phyloP scores from a whole-genome alignment of 1,140 invertebrate species.

The Meteorus sp. region DNA sequence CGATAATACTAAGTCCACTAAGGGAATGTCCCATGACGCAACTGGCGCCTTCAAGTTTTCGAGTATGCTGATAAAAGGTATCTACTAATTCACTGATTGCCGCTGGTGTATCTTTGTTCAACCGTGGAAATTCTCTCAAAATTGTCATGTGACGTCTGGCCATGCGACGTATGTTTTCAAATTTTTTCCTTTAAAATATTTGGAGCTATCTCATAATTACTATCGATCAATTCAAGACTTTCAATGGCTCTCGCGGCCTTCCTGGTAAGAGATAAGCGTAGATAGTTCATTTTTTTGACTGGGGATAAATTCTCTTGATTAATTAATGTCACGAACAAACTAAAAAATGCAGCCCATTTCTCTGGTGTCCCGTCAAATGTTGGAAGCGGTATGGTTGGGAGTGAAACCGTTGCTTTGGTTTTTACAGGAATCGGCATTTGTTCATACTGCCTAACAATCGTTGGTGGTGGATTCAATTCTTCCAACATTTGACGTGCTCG shows the following conservation, averaged over 20 bases:
- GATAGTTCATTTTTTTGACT: conserved; percentile 31
- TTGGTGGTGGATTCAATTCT: not conserved
- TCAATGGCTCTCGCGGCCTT: conserved; percentile 25
- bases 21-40: not conserved
- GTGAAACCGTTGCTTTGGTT: not conserved
- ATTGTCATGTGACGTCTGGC: conserved; percentile 26
- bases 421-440: too few species aligned
- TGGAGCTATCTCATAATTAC: conserved; percentile 25
- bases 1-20: not conserved
- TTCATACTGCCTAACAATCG: too few species aligned
- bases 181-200: conserved; percentile 10
- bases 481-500: not conserved
- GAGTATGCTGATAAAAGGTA: not conserved
- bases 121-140: conserved; percentile 1
- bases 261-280: conserved; percentile 20
- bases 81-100: conserved; percentile 7
- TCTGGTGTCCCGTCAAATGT: conserved; percentile 4
- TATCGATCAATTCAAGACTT: conserved; percentile 1
- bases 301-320: not conserved
- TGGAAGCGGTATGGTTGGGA: not conserved
- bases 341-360: not conserved
- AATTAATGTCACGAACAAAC: not conserved
- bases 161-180: not conserved
- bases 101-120: conserved; percentile 11
- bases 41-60: conserved; percentile 3